Evolutionary conservation across 2,797 vertebrate genomes (phyloP).

Genomic region (Paramormyrops hopkinsi): DNA sequence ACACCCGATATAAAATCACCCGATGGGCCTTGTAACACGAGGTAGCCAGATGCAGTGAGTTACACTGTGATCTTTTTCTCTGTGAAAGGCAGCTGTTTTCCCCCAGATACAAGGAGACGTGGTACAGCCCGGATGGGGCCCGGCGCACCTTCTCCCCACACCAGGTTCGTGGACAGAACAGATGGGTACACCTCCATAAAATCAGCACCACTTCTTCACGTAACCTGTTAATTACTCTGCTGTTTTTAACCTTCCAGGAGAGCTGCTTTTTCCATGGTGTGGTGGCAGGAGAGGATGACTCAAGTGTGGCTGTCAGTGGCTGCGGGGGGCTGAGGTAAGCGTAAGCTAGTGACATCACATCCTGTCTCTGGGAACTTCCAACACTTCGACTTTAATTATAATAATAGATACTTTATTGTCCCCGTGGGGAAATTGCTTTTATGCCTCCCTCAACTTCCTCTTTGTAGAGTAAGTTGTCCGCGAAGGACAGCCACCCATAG

Average conservation of each 20-base stretch:
- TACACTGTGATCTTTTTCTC: neutral
- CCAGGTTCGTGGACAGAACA: conserved; percentile 61
- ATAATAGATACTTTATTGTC: too few species aligned
- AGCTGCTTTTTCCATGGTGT: conserved; percentile 89
- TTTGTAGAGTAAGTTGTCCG: too few species aligned
- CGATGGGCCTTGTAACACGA: neutral
- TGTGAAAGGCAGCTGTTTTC: conserved; percentile 76
- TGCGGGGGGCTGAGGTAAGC: conserved; percentile 85
- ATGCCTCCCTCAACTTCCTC: too few species aligned
- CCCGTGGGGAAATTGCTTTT: too few species aligned
- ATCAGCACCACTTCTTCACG: neutral
- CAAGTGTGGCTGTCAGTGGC: conserved; percentile 77
- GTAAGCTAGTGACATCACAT: neutral
- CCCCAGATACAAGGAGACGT: conserved; percentile 79
- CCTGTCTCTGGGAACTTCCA: neutral
- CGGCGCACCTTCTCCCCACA: conserved; percentile 58
- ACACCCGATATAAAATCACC: neutral
- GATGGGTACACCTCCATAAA: neutral
- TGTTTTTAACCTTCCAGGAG: conserved; percentile 57
- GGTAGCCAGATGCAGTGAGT: neutral
- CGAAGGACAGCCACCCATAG: too few species aligned
- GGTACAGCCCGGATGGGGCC: conserved; percentile 69
- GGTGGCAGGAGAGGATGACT: conserved; percentile 63
- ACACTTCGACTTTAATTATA: neutral
- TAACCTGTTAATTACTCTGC: neutral